Evolutionary conservation across 2,888 invertebrate species (phyloP), one percentile per base, ranked within the genome.

Genomic region (Blastobasis lacticolella): DNA sequence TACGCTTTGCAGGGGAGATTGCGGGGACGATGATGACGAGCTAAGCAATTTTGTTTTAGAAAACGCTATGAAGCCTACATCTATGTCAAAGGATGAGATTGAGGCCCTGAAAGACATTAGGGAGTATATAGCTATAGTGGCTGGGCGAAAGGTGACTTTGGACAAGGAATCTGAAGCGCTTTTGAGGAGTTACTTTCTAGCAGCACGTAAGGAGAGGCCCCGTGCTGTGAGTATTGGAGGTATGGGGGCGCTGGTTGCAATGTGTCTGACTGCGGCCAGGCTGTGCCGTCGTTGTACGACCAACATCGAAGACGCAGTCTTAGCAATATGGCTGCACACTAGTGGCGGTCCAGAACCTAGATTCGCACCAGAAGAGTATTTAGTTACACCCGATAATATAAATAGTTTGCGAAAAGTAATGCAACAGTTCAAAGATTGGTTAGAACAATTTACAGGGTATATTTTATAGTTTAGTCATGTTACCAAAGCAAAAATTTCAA

Each of bases 261-360:
- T 67, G 8, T 80, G 81, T 50, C 47, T 77, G 8, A 82, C 75
- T 7, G 78, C 81, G 40, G 87, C 88, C 5, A 73, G 79, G 49
- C 63, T 88, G 0, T 86, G 88, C 57, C 76, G 81, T 6, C 68
- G 87, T 23, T 57, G 60, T 6, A 52, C 71, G 0, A 72, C 85
- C 4, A 76, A 70, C 51, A 60, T 73, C 37, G 76, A 84, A 52
- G 88, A 88, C 55, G 88, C 84, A 9, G 68, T 84, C 7, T 74
- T 88, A 48, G 82, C 87, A 9, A 80, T 87, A 53, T 88, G 88
- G 88, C 64, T 88, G 38, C 86, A 88, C 55, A 74, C 77, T 1
- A 74, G 79, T 46, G 82, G 85, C 0, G 69, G 69, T 54, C 73
- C 81, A 8, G 82, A 81, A 49, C 85, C 83, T 4, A 74, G 85